phyloP scores from a whole-genome alignment of 2,113 vertebrate species.

The Rhinopithecus roxellana region DNA sequence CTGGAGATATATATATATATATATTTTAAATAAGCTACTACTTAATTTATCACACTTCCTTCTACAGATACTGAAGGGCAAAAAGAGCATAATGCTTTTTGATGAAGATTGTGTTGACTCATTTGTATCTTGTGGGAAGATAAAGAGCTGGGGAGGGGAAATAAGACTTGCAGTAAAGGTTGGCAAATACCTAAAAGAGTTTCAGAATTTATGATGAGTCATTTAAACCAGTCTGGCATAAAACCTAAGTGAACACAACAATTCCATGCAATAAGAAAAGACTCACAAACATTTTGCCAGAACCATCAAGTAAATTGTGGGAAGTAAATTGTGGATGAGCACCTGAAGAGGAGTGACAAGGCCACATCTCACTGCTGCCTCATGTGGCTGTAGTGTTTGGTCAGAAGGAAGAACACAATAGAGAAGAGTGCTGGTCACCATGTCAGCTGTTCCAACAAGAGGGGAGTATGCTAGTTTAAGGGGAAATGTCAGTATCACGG shows the following conservation, averaged over 20 bases:
- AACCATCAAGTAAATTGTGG: neutral
- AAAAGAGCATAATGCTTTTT: neutral
- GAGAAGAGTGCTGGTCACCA: neutral
- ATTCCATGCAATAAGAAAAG: neutral
- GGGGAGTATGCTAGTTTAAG: neutral
- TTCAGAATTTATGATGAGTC: slow-evolving; percentile 1
- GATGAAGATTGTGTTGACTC: slow-evolving; percentile 31
- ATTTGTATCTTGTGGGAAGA: slow-evolving; percentile 44
- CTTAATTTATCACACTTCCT: slow-evolving; percentile 35
- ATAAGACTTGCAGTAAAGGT: neutral
- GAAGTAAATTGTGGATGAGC: neutral
- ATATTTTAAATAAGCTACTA: neutral
- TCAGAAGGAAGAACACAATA: neutral
- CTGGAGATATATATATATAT: too few species aligned
- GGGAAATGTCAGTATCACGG: neutral
- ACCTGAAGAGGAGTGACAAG: neutral
- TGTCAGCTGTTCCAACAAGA: neutral
- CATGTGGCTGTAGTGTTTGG: neutral
- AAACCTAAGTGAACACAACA: neutral
- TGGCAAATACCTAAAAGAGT: neutral
- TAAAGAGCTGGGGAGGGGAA: neutral
- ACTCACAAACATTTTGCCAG: neutral
- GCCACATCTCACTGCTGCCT: neutral
- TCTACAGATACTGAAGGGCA: neutral
- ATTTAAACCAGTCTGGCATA: neutral